phyloP scores from a whole-genome alignment of 2,797 vertebrate species.

The Myripristis jacobus region DNA sequence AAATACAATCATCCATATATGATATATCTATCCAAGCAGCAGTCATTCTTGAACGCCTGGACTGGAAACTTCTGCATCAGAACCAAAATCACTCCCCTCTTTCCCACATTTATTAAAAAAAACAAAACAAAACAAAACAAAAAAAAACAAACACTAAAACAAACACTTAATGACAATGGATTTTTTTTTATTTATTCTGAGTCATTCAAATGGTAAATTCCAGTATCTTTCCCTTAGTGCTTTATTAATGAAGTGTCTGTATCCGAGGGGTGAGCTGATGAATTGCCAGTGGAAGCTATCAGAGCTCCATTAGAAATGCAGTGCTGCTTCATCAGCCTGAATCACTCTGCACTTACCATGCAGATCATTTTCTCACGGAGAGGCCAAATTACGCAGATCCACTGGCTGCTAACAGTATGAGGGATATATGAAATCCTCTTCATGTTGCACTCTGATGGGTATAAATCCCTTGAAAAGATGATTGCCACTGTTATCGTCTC shows the following conservation, averaged over 20 bases:
- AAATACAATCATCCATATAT: constrained; percentile 15
- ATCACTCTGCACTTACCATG: constrained; percentile 64
- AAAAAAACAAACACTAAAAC: background rate
- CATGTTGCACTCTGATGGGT: constrained; percentile 60
- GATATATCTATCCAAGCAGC: constrained; percentile 47
- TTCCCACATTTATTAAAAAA: too few relatives aligned
- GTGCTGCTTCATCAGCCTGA: constrained; percentile 54
- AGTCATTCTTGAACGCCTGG: background rate
- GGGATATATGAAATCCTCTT: constrained; percentile 69
- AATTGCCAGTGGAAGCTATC: constrained; percentile 26
- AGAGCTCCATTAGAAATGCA: constrained; percentile 61
- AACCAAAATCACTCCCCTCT: too few relatives aligned
- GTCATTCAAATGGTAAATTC: constrained; percentile 42
- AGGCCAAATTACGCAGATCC: constrained; percentile 68
- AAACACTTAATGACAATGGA: constrained; percentile 1
- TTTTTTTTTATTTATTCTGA: constrained; percentile 29
- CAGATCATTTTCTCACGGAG: constrained; percentile 68
- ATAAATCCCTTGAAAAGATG: constrained; percentile 70
- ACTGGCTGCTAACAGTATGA: constrained; percentile 72
- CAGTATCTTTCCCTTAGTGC: constrained; percentile 39
- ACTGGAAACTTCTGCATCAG: too few relatives aligned
- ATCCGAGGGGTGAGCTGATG: constrained; percentile 1
- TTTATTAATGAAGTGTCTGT: constrained; percentile 63
- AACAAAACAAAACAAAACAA: too few relatives aligned
- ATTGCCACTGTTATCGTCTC: constrained; percentile 50